Conservation (phyloP, 2,888 invertebrate species). For the Ormia ochracea region DNA sequence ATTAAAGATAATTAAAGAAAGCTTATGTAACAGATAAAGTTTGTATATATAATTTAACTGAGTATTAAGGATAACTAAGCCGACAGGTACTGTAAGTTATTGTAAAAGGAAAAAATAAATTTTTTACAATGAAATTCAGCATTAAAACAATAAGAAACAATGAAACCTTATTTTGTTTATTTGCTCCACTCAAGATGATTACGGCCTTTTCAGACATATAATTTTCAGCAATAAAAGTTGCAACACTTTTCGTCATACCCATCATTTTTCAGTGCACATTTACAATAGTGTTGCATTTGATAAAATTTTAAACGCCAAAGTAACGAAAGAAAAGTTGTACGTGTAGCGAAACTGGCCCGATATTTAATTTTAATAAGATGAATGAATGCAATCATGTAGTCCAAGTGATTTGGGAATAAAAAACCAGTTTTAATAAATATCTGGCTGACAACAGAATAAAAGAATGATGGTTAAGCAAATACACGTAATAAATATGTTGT, state of each 20-base stretch:
- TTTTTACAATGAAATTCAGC: neutral
- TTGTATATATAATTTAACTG: no score
- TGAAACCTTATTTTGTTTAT: neutral
- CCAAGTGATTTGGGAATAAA: constrained; percentile 7
- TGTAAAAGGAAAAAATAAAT: no score
- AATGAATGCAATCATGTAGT: constrained; percentile 1
- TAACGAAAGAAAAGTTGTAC: neutral
- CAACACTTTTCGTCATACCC: constrained; percentile 45
- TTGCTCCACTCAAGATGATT: constrained; percentile 41
- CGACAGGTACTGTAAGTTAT: no score
- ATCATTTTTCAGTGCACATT: constrained; percentile 24
- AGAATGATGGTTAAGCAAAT: neutral
- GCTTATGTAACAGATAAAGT: no score
- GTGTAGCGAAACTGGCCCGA: neutral
- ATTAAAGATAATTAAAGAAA: no score
- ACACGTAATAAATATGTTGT: constrained; percentile 25
- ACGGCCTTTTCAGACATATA: constrained; percentile 37
- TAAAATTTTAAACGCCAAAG: constrained; percentile 35
- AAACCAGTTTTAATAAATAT: constrained; percentile 32
- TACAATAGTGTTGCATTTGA: constrained; percentile 32
- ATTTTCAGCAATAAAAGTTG: constrained; percentile 58
- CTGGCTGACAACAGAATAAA: neutral
- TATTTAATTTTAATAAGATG: constrained; percentile 3
- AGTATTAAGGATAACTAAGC: no score
- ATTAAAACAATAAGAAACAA: neutral